phyloP scores from a whole-genome alignment of 2,113 vertebrate species.

The Brachyistius frenatus region DNA sequence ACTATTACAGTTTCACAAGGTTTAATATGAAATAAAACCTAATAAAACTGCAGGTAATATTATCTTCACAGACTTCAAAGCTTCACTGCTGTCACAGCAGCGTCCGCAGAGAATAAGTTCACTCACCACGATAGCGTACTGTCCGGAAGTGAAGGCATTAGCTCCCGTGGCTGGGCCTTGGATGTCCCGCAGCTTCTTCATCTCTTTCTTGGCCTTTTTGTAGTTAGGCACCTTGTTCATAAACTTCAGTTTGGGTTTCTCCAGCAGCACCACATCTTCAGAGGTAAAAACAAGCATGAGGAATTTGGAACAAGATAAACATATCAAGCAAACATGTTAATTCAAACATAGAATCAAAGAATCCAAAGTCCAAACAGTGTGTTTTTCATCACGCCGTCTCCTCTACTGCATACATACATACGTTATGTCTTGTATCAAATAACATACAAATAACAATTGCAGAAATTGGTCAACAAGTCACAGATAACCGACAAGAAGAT shows the following conservation, averaged over 20 bases:
- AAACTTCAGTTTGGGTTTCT: constrained; percentile 90
- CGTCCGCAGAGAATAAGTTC: neutral
- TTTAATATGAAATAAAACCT: neutral
- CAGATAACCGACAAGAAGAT: neutral
- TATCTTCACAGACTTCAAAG: neutral
- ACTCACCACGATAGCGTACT: constrained; percentile 92
- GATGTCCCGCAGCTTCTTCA: constrained; percentile 89
- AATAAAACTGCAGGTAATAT: neutral
- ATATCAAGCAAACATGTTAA: neutral
- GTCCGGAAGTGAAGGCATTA: constrained; percentile 86
- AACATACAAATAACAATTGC: neutral
- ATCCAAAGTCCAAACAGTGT: no score
- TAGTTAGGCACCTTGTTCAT: constrained; percentile 90
- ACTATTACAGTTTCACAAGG: neutral
- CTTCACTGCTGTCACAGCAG: neutral
- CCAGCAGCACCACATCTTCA: constrained; percentile 88
- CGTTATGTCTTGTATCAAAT: neutral
- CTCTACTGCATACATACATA: neutral
- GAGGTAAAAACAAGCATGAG: neutral
- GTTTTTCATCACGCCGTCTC: no score
- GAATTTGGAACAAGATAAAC: neutral
- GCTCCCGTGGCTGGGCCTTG: constrained; percentile 85
- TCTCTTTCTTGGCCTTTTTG: constrained; percentile 87
- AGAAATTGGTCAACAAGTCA: neutral
- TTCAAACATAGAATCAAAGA: neutral